Conservation (phyloP, 2,888 invertebrate species). For the Cremastobaeus sp. region DNA sequence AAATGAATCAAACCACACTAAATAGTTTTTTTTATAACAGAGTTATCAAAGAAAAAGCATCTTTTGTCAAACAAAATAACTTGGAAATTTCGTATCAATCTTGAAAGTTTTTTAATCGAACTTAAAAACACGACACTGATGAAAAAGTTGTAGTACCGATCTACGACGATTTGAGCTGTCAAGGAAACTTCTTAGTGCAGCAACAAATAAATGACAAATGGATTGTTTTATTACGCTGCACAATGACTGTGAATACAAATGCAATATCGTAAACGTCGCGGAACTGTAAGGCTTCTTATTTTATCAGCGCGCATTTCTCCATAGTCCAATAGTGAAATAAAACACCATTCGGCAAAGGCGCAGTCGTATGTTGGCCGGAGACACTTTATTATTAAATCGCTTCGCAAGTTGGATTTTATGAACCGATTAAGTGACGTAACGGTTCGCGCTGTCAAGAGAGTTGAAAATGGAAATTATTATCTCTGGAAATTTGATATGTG, state of each 20-base stretch:
- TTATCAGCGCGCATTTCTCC: background rate
- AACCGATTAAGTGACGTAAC: constrained; percentile 10
- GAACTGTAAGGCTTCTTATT: background rate
- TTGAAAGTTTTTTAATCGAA: too few species aligned
- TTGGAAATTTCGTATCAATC: too few species aligned
- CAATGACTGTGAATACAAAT: background rate
- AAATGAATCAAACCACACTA: too few species aligned
- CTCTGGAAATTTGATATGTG: background rate
- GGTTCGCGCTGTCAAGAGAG: background rate
- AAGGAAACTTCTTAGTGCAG: too few species aligned
- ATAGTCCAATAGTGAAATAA: background rate
- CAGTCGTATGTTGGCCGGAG: background rate
- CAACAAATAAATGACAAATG: constrained; percentile 18
- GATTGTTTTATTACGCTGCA: constrained; percentile 4
- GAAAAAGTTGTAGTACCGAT: too few species aligned
- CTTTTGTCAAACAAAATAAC: too few species aligned
- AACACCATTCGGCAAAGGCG: constrained; percentile 2
- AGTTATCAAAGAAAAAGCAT: too few species aligned
- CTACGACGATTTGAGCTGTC: too few species aligned
- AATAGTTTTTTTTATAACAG: too few species aligned
- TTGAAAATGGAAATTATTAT: constrained; percentile 4
- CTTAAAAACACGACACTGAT: too few species aligned
- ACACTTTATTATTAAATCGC: constrained; percentile 15
- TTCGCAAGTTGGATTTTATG: constrained; percentile 2
- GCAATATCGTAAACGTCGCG: constrained; percentile 5